Base-by-base conservation (phyloP, 2,888 invertebrate species). In the Heteromyza rotundicornis region DNA sequence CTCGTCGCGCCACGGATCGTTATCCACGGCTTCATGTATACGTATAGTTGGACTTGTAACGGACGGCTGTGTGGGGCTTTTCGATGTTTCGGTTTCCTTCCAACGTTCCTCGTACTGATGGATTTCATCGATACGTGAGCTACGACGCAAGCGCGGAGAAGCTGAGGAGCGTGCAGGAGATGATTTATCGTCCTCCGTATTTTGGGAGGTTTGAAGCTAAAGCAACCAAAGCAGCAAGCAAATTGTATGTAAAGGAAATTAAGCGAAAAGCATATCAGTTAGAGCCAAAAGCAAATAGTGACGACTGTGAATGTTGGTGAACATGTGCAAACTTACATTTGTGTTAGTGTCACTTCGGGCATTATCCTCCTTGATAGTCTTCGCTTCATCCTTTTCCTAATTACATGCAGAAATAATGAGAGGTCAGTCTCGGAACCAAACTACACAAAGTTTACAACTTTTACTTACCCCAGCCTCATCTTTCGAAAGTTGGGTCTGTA, bases 41-140 rank as follows among this genome's bases (percentile, higher is more conserved):
- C 50, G 56, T n/a, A 66, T 73, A 14, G 51, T 60, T 2, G 68
- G 69, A 8, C 63, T 57, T 58, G 19, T 50, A 17, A 3, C 54
- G 40, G n/a, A 58, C 58, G 20, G 60, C 44, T 20, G 8, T 12
- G 59, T 27, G 0, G 64, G 44, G 3, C 61, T 40, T 12, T 53
- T 58, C 0, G 47, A 19, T n/a, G 56, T 64, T 44, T 67, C 71
- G 14, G 60, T 51, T 53, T 70, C 70, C 1, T 69, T 67, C 75
- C 76, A 79, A 2, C 71, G 74, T 50, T 81, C 77, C 67, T 77
- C 80, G 49, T 81, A 80, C 50, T 79, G 74, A 62, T 76, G 68
- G 59, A 81, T 80, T 68, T 81, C 80, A 20, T 79, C 80, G 16
- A 80, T 72, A 35, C 76, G 80, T 36, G 82, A 82, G 68, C 82